Evolutionary conservation across 2,113 vertebrate genomes (phyloP), one percentile per base, ranked within the genome.

Genomic region (Oreochromis tanganicae): DNA sequence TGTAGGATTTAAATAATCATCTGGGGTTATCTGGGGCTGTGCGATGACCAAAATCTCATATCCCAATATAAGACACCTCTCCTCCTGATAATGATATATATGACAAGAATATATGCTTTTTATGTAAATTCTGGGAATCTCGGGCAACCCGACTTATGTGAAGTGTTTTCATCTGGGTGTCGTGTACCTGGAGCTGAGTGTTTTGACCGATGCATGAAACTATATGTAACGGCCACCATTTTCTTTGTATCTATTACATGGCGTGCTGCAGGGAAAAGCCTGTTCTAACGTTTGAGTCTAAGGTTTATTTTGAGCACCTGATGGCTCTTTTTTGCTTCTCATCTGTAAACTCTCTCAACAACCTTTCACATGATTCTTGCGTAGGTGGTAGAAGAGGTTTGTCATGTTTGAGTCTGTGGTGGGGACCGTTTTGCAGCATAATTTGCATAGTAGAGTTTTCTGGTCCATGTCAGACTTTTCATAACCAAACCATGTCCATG

Each of bases 51-150:
- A 59, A 59, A 29, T 29, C 56, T 29, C 56, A 59, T 3, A 0
- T 59, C 24, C 56, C 16, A 13, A 59, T 29, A 7, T 29, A 59
- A 59, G 1, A 59, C 56, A 29, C 16, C 29, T 59, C 56, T 59
- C 56, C 5, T 16, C 21, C 54, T 56, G 54, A 56, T 24, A 56
- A 24, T 11, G 0, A 56, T 24, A 0, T 56, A 56, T 0, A 0
- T 1, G 54, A 56, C 54, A 57, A 3, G 27, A 56, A 14, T 24
- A 24, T 24, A 24, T 12, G 12, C 2, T 56, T 56, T 56, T 56
- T 27, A 5, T 57, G 56, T 29, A 57, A 9, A 57, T 24, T 57
- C 56, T 57, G 1, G 7, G n/a, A 55, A 55, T 55, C 52, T 21
- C 21, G 3, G 52, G 3, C 19, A 56, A 56, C 54, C 54, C 0